phyloP scores from a whole-genome alignment of 1,140 invertebrate species.

The Dinoponera quadriceps region DNA sequence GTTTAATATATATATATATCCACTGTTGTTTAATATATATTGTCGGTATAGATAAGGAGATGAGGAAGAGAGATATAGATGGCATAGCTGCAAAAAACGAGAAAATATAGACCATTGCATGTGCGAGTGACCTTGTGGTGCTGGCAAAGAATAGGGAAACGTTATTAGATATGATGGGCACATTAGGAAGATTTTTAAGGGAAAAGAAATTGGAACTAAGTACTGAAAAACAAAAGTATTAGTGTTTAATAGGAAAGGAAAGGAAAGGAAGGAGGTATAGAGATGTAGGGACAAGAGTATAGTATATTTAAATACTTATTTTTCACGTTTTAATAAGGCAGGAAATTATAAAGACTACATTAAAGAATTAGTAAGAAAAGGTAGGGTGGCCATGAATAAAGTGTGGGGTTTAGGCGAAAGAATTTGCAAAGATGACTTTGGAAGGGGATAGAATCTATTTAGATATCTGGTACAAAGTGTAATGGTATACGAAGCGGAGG shows the following conservation, averaged over 20 bases:
- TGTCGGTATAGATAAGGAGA: background rate
- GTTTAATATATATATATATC: constrained; percentile 20
- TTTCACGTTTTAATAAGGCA: constrained; percentile 26
- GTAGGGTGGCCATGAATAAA: background rate
- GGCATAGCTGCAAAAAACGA: background rate
- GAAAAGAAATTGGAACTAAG: too few species aligned
- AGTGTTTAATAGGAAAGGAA: constrained; percentile 19
- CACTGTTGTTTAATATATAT: constrained; percentile 8
- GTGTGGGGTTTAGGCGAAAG: constrained; percentile 2
- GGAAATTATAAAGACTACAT: background rate
- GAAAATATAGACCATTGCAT: background rate
- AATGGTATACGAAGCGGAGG: background rate
- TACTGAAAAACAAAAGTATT: too few species aligned
- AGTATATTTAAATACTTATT: too few species aligned
- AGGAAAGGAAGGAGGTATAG: background rate
- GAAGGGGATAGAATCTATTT: background rate
- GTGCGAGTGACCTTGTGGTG: background rate
- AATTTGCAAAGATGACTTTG: background rate
- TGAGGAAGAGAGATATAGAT: background rate
- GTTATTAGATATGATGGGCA: too few species aligned
- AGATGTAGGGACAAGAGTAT: background rate
- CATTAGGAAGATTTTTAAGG: too few species aligned
- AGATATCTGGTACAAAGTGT: background rate
- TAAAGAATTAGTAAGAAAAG: background rate
- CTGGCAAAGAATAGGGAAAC: too few species aligned